Percentiles rank a stretch among this genome's conserved stretches.
Conservation (phyloP, 2,797 vertebrate genomes). For the Clamator glandarius region DNA sequence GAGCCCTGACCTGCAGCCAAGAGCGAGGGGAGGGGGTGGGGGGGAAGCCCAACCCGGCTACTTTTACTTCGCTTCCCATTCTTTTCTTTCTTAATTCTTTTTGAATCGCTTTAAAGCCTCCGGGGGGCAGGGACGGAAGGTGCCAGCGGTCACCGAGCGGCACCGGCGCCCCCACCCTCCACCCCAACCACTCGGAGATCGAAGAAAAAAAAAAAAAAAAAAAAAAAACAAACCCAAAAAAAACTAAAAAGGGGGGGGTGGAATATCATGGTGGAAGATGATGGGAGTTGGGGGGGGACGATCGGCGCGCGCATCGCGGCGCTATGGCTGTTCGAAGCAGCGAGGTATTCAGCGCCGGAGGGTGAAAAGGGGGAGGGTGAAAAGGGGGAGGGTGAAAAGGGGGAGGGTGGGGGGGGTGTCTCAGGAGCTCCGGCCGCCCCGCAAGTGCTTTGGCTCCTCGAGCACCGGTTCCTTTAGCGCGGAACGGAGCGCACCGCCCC, state of each 20-base stretch:
- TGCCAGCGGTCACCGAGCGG: not conserved
- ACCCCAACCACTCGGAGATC: too few species aligned
- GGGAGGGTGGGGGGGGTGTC: slow-evolving; percentile 41
- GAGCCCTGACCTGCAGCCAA: not conserved
- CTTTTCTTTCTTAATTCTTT: not conserved
- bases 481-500: too few species aligned
- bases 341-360: slow-evolving; percentile 32
- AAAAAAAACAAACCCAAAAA: too few species aligned
- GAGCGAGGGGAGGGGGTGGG: too few species aligned
- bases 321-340: slow-evolving; percentile 33
- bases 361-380: not conserved
- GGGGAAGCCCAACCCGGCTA: not conserved
- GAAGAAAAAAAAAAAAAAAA: not conserved
- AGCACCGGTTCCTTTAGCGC: not conserved
- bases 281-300: too few species aligned
- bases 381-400: too few species aligned
- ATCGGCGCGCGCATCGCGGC: slow-evolving; percentile 1
- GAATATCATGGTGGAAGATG: too few species aligned
- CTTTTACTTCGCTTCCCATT: not conserved
- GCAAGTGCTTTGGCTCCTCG: not conserved
- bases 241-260: too few species aligned
- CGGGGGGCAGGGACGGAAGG: not conserved
- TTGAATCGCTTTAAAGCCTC: not conserved
- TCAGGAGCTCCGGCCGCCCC: slow-evolving; percentile 14
- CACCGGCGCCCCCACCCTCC: not conserved